Base-by-base conservation (phyloP, 2,797 vertebrate species). In the Rhynchonycteris naso region DNA sequence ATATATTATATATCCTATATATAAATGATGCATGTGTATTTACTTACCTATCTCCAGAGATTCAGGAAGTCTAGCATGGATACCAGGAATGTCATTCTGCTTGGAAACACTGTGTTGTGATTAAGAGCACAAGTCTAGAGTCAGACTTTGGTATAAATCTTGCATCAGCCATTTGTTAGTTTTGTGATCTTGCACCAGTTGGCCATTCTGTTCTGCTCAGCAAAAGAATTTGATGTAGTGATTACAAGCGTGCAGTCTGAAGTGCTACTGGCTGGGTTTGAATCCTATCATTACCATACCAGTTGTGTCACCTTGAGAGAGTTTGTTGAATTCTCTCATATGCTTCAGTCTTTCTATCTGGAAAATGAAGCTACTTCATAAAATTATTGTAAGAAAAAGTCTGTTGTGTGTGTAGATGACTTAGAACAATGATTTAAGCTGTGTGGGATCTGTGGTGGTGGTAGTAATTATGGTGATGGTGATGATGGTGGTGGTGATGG, bases 241-340 rank as follows among this genome's bases (percentile, higher is more conserved):
- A 85, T n/a, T 50, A 12, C 13, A 68, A 24, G n/a, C n/a, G 56
- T 21, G 4, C 5, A 14, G 43, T 83, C 47, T 80, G 63, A 63
- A 94, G n/a, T 19, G 28, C 2, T 0, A 13, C 21, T 38, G 4
- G 30, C 61, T 80, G 11, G n/a, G n/a, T 69, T 80, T n/a, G 13
- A 91, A 50, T 68, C 9, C 28, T 30, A 82, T 13, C 24, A 50
- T 26, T 35, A 54, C 38, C 47, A 43, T 35, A 21, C 28, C 38
- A 82, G 21, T 43, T 95, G 28, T 94, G 86, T 93, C 59, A 93
- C 22, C 30, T 38, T 58, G 33, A 11, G 18, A 68, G 80, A 80
- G 47, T 91, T 56, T 76, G 24, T 94, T 85, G 81, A 10, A 52
- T 76, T 95, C 26, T 91, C n/a, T n/a, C n/a, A 68, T 82, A 3